Evolutionary conservation across 2,888 invertebrate species (phyloP).

Genomic region (Microctonus brassicae): DNA sequence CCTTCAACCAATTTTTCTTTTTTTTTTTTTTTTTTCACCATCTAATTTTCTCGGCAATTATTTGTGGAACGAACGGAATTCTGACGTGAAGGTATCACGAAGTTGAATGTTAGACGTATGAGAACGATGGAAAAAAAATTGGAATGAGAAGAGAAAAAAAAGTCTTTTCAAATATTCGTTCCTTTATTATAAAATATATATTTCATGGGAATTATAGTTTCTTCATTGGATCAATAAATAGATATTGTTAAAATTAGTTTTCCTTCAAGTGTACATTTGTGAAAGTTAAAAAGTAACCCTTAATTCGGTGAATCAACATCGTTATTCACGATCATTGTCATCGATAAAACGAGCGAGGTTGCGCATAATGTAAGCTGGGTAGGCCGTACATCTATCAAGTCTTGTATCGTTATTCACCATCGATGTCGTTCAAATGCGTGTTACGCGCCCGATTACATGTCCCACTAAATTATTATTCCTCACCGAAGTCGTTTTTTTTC

Average conservation of each 20-base stretch:
- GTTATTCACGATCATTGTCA: conserved; percentile 42
- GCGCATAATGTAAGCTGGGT: conserved; percentile 33
- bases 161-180: background rate
- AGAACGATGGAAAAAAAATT: background rate
- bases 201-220: background rate
- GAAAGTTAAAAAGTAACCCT: conserved; percentile 25
- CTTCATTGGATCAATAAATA: background rate
- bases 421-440: conserved; percentile 28
- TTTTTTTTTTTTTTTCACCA: conserved; percentile 36
- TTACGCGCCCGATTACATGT: conserved; percentile 23
- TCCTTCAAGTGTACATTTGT: background rate
- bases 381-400: conserved; percentile 27
- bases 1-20: conserved; percentile 36
- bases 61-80: conserved; percentile 56
- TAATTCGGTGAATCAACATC: conserved; percentile 43
- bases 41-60: conserved; percentile 51
- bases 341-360: conserved; percentile 38
- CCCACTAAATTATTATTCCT: conserved; percentile 35
- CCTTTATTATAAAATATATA: background rate
- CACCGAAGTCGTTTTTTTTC: background rate
- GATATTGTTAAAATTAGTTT: conserved; percentile 23
- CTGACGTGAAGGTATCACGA: background rate
- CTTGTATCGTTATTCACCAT: conserved; percentile 19
- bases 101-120: background rate
- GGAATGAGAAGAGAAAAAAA: background rate